Conservation (phyloP, 2,113 vertebrate species). For the Damaliscus lunatus region DNA sequence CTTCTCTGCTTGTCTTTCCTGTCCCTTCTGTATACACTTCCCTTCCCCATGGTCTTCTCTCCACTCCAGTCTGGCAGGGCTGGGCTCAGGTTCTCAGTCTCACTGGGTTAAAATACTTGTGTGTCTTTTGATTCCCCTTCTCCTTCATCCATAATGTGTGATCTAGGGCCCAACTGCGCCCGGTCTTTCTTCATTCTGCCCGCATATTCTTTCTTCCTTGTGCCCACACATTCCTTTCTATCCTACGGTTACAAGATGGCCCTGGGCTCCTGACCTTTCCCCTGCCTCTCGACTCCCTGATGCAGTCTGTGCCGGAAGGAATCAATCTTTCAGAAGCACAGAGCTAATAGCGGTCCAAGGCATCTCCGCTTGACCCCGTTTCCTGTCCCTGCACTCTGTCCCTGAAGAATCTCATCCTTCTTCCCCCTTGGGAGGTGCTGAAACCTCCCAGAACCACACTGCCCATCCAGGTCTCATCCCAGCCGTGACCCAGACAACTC, state of each 20-base stretch:
- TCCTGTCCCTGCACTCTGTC: neutral
- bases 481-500: rapidly evolving
- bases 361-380: neutral
- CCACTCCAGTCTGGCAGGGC: neutral
- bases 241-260: neutral
- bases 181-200: neutral
- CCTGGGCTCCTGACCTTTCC: neutral
- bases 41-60: neutral
- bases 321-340: neutral
- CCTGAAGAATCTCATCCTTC: neutral
- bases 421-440: neutral
- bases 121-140: neutral
- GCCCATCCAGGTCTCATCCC: neutral
- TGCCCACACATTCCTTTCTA: neutral
- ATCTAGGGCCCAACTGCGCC: neutral
- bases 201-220: too few species aligned
- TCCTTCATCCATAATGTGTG: neutral
- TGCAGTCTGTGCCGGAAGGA: neutral
- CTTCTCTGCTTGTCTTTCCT: neutral
- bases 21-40: neutral
- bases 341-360: neutral
- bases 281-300: rapidly evolving
- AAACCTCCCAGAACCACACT: neutral
- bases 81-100: too few species aligned
- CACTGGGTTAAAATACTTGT: too few species aligned